Base-by-base conservation (phyloP, 2,113 vertebrate species). In the Bubo scandiacus region DNA sequence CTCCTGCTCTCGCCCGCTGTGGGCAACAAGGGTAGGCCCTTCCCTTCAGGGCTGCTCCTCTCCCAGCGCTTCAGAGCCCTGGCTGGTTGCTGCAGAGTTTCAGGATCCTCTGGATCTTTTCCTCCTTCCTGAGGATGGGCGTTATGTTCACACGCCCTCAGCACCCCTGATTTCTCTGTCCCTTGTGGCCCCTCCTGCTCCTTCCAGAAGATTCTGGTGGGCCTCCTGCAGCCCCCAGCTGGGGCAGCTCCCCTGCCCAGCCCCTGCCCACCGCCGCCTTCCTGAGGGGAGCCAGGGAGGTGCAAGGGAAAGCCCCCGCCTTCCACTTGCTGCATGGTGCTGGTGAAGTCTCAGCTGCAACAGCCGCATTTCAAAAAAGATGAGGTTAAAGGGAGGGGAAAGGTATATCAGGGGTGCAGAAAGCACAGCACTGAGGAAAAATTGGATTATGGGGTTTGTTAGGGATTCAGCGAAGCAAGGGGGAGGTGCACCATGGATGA, bases 1-100 rank as follows among this genome's bases (percentile, higher is more conserved):
- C 15, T 75, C 17, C 5, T 1, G 2, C 38, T 66, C 8, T 77
- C 32, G 8, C 20, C 9, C 0, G 2, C 42, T 57, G 32, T 0
- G 1, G 61, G 16, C 43, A 14, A 11, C 25, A 15, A 38, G 38
- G 40, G 7, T 20, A 9, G n/a, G 43, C 32, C 25, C 11, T 81
- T 88, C 27, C 5, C 4, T 32, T 86, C 36, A 36, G 45, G 17
- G 23, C 75, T 85, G 47, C 75, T 78, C 21, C 29, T 72, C 32
- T 71, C n/a, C 17, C 21, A n/a, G 40, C 1, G 1, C 45, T 55
- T 55, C 10, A 26, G 21, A 26, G 45, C 9, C n/a, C 32, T 55
- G 75, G 7, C 45, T 66, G 29, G 15, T 47, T 82, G 15, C 19
- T 47, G 29, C 43, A 43, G 40, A 34, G 6, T 81, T 89, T 54